Evolutionary conservation across 2,888 invertebrate species (phyloP), one percentile per base, ranked within the genome.

Genomic region (Machimus rusticus): DNA sequence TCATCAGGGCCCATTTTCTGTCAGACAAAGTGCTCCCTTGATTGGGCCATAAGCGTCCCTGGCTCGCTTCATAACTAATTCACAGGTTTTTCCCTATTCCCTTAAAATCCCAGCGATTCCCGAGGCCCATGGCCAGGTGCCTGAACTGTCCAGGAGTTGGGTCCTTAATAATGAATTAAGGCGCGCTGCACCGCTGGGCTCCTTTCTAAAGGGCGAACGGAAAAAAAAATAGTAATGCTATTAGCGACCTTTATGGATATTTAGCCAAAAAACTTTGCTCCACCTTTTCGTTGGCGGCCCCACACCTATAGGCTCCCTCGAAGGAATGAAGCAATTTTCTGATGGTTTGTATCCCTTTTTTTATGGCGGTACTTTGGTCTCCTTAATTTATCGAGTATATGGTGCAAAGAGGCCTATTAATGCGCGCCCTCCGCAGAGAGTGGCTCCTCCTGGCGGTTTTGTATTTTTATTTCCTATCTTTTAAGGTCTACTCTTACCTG

Each of bases 221-320:
- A 84, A 84, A 66, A 74, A 74, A 46, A 16, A 14, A 74, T 66
- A 66, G 14, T 66, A 74, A 74, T 85, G 31, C 85, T 85, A 85
- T 85, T 85, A 85, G 85, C 85, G 85, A 19, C 74, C 31, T 74
- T 85, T 85, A 85, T 85, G 85, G 85, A 74, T 85, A 85, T 85
- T 85, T 85, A 74, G 74, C 74, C 2, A 28, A 85, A 74, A 74
- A 34, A 51, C 28, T 85, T 74, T 28, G 6, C 31, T 46, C 74
- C 46, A 34, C 34, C 34, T 6, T 43, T 28, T 31, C 31, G n/a
- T 28, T 34, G 34, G 19, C 19, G 16, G 0, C 19, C 28, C 31
- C 23, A n/a, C n/a, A n/a, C n/a, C n/a, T n/a, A n/a, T n/a, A n/a
- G n/a, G 31, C 43, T 23, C 46, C n/a, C 31, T 82, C 51, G 28